phyloP scores from a whole-genome alignment of 2,888 invertebrate genomes.

The Diploptera punctata region DNA sequence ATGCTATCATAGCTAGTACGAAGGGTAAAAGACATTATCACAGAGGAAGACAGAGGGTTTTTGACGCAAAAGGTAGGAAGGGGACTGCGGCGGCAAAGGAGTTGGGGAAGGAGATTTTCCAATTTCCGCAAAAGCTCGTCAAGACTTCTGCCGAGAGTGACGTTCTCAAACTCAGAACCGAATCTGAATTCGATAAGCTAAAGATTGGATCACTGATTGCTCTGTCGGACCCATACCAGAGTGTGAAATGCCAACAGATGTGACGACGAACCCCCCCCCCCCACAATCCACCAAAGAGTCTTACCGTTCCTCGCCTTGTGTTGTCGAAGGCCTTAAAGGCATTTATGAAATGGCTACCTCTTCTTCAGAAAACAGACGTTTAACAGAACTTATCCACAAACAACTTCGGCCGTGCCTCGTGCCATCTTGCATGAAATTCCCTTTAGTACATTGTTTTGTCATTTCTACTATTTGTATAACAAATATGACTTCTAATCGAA shows the following conservation, averaged over 20 bases:
- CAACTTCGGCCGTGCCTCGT: no score
- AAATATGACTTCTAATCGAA: no score
- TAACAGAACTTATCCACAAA: no score
- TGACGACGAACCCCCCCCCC: no score
- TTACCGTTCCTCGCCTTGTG: no score
- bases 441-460: no score
- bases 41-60: slow-evolving; percentile 6
- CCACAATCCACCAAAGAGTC: no score
- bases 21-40: slow-evolving; percentile 3
- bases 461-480: no score
- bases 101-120: slow-evolving; percentile 36
- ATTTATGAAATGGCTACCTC: no score
- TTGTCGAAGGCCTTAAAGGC: no score
- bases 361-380: no score
- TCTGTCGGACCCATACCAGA: slow-evolving; percentile 21
- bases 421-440: no score
- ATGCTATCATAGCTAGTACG: background rate
- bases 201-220: slow-evolving; percentile 38
- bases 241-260: slow-evolving; percentile 23
- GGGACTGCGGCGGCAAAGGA: slow-evolving; percentile 6
- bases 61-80: background rate
- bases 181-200: slow-evolving; percentile 38
- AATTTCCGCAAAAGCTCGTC: slow-evolving; percentile 37
- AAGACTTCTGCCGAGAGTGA: slow-evolving; percentile 21
- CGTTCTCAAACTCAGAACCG: slow-evolving; percentile 13